A percentile compares a stretch with the other conserved stretches of the same genome.
phyloP scores from a whole-genome alignment of 2,113 vertebrate genomes.

The Sporophila hypoxantha region DNA sequence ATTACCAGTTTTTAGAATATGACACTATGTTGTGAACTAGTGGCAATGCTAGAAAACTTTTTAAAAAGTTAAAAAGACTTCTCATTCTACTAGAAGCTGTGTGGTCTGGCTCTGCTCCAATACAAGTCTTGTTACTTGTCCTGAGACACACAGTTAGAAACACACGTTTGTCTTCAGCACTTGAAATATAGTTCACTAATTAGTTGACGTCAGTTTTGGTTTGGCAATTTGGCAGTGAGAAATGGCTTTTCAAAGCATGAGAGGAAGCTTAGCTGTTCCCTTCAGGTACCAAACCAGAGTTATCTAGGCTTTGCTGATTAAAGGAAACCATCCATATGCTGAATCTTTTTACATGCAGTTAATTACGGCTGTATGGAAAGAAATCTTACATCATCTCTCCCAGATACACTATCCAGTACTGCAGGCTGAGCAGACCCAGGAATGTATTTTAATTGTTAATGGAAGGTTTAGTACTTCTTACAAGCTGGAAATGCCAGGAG shows the following conservation, averaged over 20 bases:
- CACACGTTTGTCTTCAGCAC: neutral
- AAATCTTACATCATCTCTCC: neutral
- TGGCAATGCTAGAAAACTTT: neutral
- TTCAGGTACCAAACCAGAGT: neutral
- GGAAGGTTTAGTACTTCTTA: neutral
- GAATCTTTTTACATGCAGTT: neutral
- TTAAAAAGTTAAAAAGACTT: neutral
- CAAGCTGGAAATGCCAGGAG: slow-evolving; percentile 36
- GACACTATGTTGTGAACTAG: neutral
- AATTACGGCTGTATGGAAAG: neutral
- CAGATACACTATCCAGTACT: slow-evolving; percentile 18
- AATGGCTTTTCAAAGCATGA: neutral
- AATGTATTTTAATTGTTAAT: slow-evolving; percentile 43
- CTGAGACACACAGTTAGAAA: neutral
- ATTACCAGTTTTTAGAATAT: neutral
- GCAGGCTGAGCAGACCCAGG: slow-evolving; percentile 39
- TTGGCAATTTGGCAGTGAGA: neutral
- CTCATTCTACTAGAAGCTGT: neutral
- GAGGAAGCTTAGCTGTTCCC: neutral
- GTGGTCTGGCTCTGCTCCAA: neutral
- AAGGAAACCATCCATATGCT: neutral
- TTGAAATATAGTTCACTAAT: neutral
- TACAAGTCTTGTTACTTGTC: neutral
- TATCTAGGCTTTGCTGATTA: slow-evolving; percentile 19
- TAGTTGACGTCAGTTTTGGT: neutral